phyloP scores from a whole-genome alignment of 2,797 vertebrate species.

The Eospalax fontanierii region DNA sequence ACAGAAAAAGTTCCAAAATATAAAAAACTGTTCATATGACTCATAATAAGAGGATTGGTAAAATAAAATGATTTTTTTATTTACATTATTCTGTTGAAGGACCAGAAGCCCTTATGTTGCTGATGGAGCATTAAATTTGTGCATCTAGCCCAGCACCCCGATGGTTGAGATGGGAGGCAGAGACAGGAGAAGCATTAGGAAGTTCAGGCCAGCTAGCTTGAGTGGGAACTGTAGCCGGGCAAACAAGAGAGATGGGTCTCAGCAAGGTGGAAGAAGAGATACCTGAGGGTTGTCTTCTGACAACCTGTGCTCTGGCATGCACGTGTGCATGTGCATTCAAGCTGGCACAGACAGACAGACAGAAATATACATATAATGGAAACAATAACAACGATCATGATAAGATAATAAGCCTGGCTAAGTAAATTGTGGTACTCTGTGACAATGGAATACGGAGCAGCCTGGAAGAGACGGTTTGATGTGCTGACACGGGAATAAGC shows the following conservation, averaged over 20 bases:
- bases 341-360: not conserved
- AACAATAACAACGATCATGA: not conserved
- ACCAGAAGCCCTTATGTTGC: not conserved
- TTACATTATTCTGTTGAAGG: not conserved
- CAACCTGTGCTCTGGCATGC: not conserved
- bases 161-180: not conserved
- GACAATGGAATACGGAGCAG: not conserved
- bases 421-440: not conserved
- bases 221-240: too few relatives aligned
- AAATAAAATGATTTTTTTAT: too few relatives aligned
- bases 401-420: not conserved
- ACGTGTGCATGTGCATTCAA: too few relatives aligned
- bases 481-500: not conserved
- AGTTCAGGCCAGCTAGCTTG: too few relatives aligned
- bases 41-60: not conserved
- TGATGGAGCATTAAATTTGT: not conserved
- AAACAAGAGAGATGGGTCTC: not conserved
- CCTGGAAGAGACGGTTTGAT: not conserved
- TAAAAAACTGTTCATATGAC: not conserved
- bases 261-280: not conserved
- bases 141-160: not conserved
- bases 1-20: slow-evolving; percentile 27
- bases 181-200: not conserved
- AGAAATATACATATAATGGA: not conserved
- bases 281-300: not conserved